These are phyloP conservation scores for Tupiocoris notatus DNA, from an alignment of 2,888 invertebrate species.

Conservation along the genomic window DNA sequence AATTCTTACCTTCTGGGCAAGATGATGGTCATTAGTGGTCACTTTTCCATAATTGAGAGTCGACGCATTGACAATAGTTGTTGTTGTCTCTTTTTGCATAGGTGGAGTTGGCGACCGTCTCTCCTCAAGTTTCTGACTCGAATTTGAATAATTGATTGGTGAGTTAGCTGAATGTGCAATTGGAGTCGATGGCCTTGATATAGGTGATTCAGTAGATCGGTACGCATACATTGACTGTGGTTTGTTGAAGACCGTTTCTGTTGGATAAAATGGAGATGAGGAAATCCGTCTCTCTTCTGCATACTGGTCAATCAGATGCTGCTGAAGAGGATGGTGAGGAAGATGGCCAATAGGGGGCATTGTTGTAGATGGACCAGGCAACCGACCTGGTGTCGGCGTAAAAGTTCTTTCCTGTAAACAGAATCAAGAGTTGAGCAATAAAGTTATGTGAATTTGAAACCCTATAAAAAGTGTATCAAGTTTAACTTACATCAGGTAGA, in stretches of 20 bases:
- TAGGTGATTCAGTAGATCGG: slow-evolving; percentile 35
- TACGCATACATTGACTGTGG: slow-evolving; percentile 28
- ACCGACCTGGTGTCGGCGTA: slow-evolving; percentile 50
- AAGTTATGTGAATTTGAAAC: too few species aligned
- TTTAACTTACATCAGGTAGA: too few species aligned
- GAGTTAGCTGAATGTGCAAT: slow-evolving; percentile 38
- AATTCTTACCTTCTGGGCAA: slow-evolving; percentile 27
- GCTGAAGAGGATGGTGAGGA: slow-evolving; percentile 46
- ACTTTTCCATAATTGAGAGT: slow-evolving; percentile 31
- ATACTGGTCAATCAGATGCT: slow-evolving; percentile 39
- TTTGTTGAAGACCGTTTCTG: slow-evolving; percentile 45
- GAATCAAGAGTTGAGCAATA: too few species aligned
- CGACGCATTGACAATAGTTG: slow-evolving; percentile 23
- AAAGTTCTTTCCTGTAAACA: slow-evolving; percentile 49
- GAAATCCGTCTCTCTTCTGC: slow-evolving; percentile 45
- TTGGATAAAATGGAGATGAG: slow-evolving; percentile 45
- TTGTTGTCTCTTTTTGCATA: slow-evolving; percentile 23
- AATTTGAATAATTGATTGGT: slow-evolving; percentile 47
- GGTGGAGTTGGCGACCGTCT: slow-evolving; percentile 17
- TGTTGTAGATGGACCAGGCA: slow-evolving; percentile 47
- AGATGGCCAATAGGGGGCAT: slow-evolving; percentile 24
- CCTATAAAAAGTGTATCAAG: too few species aligned
- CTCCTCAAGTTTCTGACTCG: slow-evolving; percentile 28
- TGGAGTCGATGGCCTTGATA: slow-evolving; percentile 35
- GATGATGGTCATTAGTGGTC: slow-evolving; percentile 26